Evolutionary conservation across 2,888 invertebrate genomes (phyloP).

Genomic region (Diaprepes abbreviatus): DNA sequence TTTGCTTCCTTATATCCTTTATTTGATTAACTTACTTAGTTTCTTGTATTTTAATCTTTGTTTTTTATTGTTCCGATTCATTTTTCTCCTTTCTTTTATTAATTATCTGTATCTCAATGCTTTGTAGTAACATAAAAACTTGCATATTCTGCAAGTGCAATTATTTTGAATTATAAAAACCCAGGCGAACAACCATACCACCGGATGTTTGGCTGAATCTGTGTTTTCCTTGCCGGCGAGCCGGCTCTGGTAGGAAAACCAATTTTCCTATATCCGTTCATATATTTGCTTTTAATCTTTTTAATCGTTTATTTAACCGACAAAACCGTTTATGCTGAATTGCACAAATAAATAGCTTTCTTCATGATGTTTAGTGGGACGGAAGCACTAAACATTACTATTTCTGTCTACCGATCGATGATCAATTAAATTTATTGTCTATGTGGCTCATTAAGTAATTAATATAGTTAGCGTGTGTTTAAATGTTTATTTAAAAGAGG

Average conservation of each 20-base stretch:
- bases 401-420: conserved; percentile 16
- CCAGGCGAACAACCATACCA: too few species aligned
- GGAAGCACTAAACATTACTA: conserved; percentile 23
- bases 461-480: not conserved
- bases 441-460: conserved; percentile 5
- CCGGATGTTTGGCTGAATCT: too few species aligned
- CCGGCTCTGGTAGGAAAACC: not conserved
- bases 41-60: too few species aligned
- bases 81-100: too few species aligned
- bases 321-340: conserved; percentile 8
- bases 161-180: too few species aligned
- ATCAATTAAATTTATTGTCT: conserved; percentile 10
- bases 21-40: too few species aligned
- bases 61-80: too few species aligned
- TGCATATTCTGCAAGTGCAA: too few species aligned
- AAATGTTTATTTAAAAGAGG: conserved; percentile 1
- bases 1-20: too few species aligned
- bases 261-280: not conserved
- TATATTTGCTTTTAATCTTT: not conserved
- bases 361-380: conserved; percentile 12
- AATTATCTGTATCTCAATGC: too few species aligned
- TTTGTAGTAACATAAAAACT: too few species aligned
- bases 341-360: conserved; percentile 15
- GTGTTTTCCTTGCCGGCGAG: too few species aligned
- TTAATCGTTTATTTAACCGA: not conserved